Evolutionary conservation across 2,113 vertebrate species (phyloP).

Genomic region (cat (Felis catus)): F.catus_Fca126_mat1.0 CM031419.1:113420501-113421000

Average conservation of each 20-base stretch:
- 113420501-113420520: background rate
- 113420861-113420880: background rate
- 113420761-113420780: background rate
- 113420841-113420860: fast-evolving
- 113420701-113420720: background rate
- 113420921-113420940: background rate
- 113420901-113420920: background rate
- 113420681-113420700: background rate
- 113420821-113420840: background rate
- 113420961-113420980: background rate
- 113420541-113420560: background rate
- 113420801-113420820: background rate
- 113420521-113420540: background rate
- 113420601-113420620: background rate
- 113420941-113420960: background rate
- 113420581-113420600: background rate
- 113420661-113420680: background rate
- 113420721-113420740: background rate
- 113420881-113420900: background rate
- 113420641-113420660: background rate
- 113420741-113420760: background rate
- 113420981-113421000: background rate
- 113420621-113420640: background rate
- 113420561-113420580: background rate
- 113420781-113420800: background rate